phyloP scores from a whole-genome alignment of 2,113 vertebrate species.

The Erythrocercus mccallii region DNA sequence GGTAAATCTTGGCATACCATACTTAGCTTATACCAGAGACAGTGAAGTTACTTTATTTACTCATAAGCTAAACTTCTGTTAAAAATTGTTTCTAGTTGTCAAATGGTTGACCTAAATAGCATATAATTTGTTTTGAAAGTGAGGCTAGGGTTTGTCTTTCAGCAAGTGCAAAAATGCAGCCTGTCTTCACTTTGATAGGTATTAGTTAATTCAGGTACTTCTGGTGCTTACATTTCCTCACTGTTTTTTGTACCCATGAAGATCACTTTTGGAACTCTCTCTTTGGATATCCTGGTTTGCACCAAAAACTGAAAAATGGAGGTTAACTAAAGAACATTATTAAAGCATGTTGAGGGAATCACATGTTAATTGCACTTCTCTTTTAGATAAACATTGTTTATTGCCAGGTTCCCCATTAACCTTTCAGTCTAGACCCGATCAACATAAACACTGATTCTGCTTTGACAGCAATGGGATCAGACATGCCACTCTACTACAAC shows the following conservation, averaged over 20 bases:
- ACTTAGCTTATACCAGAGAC: not conserved
- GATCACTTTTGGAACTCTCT: conserved; percentile 28
- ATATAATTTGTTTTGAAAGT: not conserved
- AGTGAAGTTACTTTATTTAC: not conserved
- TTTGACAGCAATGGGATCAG: not conserved
- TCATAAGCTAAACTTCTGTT: not conserved
- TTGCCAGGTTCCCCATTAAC: conserved; percentile 60
- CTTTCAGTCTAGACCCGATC: conserved; percentile 68
- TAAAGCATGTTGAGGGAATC: conserved; percentile 21
- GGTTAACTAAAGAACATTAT: conserved; percentile 32
- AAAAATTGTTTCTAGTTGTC: not conserved
- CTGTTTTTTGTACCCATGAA: not conserved
- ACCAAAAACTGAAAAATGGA: conserved; percentile 46
- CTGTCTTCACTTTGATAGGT: not conserved
- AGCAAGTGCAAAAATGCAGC: not conserved
- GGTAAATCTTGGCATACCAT: not conserved
- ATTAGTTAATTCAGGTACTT: not conserved
- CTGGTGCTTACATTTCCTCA: not conserved
- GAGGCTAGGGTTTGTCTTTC: not conserved
- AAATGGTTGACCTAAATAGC: not conserved
- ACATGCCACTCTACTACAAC: not conserved
- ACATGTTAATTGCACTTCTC: conserved; percentile 35
- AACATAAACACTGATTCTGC: conserved; percentile 30
- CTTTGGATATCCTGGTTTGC: not conserved
- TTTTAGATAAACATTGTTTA: conserved; percentile 46